Evolutionary conservation across 2,797 vertebrate species (phyloP).

Genomic region (Gymnopithys bicolor): DNA sequence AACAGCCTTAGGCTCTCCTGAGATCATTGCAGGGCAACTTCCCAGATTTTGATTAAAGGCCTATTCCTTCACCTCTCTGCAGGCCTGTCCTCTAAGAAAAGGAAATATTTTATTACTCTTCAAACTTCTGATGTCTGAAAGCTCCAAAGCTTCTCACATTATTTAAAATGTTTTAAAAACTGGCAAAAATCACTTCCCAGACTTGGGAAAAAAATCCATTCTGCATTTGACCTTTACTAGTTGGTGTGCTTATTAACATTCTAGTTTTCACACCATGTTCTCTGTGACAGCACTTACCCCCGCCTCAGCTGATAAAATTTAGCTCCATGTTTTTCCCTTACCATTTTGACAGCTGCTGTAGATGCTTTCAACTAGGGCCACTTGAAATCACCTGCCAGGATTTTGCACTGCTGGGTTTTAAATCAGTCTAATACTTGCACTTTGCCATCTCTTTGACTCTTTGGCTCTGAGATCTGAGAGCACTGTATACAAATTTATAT

Average conservation of each 20-base stretch:
- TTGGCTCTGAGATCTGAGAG: neutral
- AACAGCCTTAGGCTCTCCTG: slow-evolving; percentile 38
- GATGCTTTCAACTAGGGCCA: neutral
- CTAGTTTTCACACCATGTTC: neutral
- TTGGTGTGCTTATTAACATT: slow-evolving; percentile 3
- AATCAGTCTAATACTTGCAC: neutral
- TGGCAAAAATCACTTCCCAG: neutral
- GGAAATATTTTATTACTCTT: neutral
- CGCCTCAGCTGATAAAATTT: slow-evolving; percentile 1
- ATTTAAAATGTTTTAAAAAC: neutral
- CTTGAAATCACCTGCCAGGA: neutral
- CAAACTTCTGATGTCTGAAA: neutral
- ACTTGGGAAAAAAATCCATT: neutral
- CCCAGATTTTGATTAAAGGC: neutral
- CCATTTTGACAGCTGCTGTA: neutral
- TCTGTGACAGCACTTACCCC: neutral
- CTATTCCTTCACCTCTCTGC: neutral
- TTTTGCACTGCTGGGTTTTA: neutral
- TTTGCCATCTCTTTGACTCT: neutral
- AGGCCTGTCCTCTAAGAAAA: neutral
- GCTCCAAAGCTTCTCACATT: neutral
- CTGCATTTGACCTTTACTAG: neutral
- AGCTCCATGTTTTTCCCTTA: neutral
- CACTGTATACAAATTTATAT: neutral
- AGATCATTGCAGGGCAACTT: neutral